Conservation (phyloP, 1,140 invertebrate genomes). For the Drosophila nikananu region DNA sequence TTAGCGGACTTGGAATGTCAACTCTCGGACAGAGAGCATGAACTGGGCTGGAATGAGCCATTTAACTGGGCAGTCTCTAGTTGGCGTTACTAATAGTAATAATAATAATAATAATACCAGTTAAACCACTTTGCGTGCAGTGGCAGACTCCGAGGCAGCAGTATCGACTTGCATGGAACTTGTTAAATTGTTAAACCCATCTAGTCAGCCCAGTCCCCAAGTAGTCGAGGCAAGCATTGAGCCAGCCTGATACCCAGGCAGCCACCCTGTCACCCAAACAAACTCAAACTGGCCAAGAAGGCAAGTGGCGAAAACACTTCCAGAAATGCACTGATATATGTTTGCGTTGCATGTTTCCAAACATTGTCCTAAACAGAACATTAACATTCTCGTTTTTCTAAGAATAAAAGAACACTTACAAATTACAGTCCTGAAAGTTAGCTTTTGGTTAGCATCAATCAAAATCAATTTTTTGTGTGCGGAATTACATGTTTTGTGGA, state of each 20-base stretch:
- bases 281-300: constrained; percentile 47
- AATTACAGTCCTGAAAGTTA: neutral
- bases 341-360: no score
- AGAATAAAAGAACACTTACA: neutral
- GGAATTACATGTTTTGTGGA: neutral
- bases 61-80: constrained; percentile 48
- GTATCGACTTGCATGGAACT: constrained; percentile 49
- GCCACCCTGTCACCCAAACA: constrained; percentile 56
- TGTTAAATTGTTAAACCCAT: constrained; percentile 58
- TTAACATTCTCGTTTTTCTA: neutral
- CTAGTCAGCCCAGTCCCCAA: constrained; percentile 45
- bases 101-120: constrained; percentile 69
- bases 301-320: constrained; percentile 26
- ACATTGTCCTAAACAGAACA: neutral
- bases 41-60: constrained; percentile 41
- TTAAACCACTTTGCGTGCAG: constrained; percentile 74
- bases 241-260: constrained; percentile 31
- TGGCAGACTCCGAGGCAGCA: constrained; percentile 68
- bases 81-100: constrained; percentile 67
- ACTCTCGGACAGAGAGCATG: constrained; percentile 16
- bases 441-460: neutral
- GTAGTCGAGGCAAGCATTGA: constrained; percentile 29
- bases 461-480: neutral
- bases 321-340: constrained; percentile 1
- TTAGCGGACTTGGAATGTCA: constrained; percentile 38